Evolutionary conservation across 2,888 invertebrate species (phyloP).

Genomic region (Scaptomyza cyrtandrae): DNA sequence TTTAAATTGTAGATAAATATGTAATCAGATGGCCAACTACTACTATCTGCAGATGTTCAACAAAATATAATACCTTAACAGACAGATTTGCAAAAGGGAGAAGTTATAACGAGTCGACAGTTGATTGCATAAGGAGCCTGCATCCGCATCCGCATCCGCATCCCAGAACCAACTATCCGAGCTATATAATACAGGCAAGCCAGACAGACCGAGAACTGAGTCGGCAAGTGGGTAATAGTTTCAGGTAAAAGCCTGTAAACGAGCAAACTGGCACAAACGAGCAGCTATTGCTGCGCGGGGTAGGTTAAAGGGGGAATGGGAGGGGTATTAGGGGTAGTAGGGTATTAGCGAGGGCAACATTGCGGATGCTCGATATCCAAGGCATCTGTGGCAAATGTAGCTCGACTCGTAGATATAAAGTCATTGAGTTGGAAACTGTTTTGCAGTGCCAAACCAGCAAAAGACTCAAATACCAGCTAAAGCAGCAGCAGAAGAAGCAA

Average conservation of each 20-base stretch:
- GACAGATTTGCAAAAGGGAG: slow-evolving; percentile 56
- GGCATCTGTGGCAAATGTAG: slow-evolving; percentile 74
- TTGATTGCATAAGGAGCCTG: slow-evolving; percentile 72
- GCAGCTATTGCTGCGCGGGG: slow-evolving; percentile 55
- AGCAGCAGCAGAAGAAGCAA: slow-evolving; percentile 27
- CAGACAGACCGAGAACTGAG: slow-evolving; percentile 35
- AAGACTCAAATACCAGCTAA: slow-evolving; percentile 43
- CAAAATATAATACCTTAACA: slow-evolving; percentile 60
- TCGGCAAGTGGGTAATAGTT: slow-evolving; percentile 77
- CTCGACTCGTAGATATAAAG: slow-evolving; percentile 71
- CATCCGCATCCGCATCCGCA: slow-evolving; percentile 26
- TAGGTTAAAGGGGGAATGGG: not conserved
- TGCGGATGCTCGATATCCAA: slow-evolving; percentile 66
- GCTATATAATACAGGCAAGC: slow-evolving; percentile 54
- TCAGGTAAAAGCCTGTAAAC: slow-evolving; percentile 81
- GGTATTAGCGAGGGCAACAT: slow-evolving; percentile 36
- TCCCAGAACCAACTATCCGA: slow-evolving; percentile 6
- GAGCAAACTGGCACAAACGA: slow-evolving; percentile 81
- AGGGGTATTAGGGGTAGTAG: not conserved
- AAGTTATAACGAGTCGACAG: slow-evolving; percentile 71
- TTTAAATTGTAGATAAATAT: slow-evolving; percentile 78
- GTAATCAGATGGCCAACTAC: slow-evolving; percentile 74
- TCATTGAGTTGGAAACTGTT: slow-evolving; percentile 77
- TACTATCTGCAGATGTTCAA: slow-evolving; percentile 70
- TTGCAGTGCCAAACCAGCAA: slow-evolving; percentile 64